Base-by-base conservation (phyloP, 2,888 invertebrate species). In the Spisula subtruncata region DNA sequence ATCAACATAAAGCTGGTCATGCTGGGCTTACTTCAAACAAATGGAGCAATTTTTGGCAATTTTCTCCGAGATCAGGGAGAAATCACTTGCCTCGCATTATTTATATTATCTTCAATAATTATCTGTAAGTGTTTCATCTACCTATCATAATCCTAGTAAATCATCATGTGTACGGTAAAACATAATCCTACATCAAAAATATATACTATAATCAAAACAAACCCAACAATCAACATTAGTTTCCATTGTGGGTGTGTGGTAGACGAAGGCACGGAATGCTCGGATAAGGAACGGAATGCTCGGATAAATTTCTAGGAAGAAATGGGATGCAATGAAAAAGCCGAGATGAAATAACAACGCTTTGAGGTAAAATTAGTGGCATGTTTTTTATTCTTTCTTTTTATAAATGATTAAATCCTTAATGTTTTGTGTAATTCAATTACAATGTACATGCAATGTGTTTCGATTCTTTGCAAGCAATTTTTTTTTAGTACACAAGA, bases 1-100 rank as follows among this genome's bases (percentile, higher is more conserved):
- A 85, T 85, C 81, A 88, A 80, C 84, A 84, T 80, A 56, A 84
- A 88, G 51, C n/a, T 35, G 29, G 71, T n/a, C 88, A 88, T 81
- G 88, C 80, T 88, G 88, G n/a, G 88, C 66, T 80, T 12, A 60
- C 84, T 88, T 80, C 79, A 88, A 88, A 87, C 87, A 81, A 81
- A 86, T 80, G 85, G 85, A 79, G 79, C 79, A 85, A 85, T 48
- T 85, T 71, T 85, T 80, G 85, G 79, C 79, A 85, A 79, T 85
- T 54, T 85, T 85, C 85, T 79, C 35, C 16, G 35, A 51, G 29
- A 75, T 79, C 16, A 0, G 54, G 71, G 84, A 84, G 54, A 54
- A 88, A 84, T 81, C 88, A 88, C 88, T 88, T 88, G 88, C 84
- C 84, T n/a, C 51, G 41, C 32, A 80, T 85, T 85, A 85, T 85